Percentiles rank a stretch among this genome's conserved stretches.
phyloP scores from a whole-genome alignment of 2,888 invertebrate species.

The Loripinus fragilis region DNA sequence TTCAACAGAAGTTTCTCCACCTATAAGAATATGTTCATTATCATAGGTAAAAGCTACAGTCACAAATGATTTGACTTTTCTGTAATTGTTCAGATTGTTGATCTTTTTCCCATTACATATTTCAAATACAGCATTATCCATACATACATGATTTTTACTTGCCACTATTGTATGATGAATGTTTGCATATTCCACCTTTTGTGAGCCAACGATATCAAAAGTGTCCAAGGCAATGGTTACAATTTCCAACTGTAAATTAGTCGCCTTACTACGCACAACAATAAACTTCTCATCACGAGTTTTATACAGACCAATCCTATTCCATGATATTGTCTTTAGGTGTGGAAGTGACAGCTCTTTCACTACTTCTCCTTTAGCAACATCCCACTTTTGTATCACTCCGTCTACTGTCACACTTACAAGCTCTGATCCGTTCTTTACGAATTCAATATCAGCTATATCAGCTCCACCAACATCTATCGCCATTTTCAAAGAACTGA shows the following conservation, averaged over 20 bases:
- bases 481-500: slow-evolving; percentile 47
- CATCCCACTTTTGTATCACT: slow-evolving; percentile 46
- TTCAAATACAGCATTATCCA: slow-evolving; percentile 60
- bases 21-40: slow-evolving; percentile 55
- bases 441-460: slow-evolving; percentile 44
- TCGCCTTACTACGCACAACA: slow-evolving; percentile 38
- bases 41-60: slow-evolving; percentile 46
- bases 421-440: slow-evolving; percentile 45
- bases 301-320: slow-evolving; percentile 36
- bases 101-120: slow-evolving; percentile 53
- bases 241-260: slow-evolving; percentile 17
- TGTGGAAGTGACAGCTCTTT: slow-evolving; percentile 42
- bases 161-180: slow-evolving; percentile 46
- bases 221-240: slow-evolving; percentile 45
- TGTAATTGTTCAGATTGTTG: slow-evolving; percentile 52
- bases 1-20: slow-evolving; percentile 39
- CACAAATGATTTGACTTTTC: slow-evolving; percentile 46
- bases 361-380: slow-evolving; percentile 48
- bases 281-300: slow-evolving; percentile 50
- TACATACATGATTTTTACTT: slow-evolving; percentile 43
- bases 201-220: slow-evolving; percentile 37
- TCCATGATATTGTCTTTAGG: slow-evolving; percentile 38
- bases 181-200: slow-evolving; percentile 36
- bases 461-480: slow-evolving; percentile 48
- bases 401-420: slow-evolving; percentile 46